A percentile compares a stretch with the other conserved stretches of the same genome.
Conservation (phyloP, 1,140 invertebrate species). For the Teleogryllus occipitalis region DNA sequence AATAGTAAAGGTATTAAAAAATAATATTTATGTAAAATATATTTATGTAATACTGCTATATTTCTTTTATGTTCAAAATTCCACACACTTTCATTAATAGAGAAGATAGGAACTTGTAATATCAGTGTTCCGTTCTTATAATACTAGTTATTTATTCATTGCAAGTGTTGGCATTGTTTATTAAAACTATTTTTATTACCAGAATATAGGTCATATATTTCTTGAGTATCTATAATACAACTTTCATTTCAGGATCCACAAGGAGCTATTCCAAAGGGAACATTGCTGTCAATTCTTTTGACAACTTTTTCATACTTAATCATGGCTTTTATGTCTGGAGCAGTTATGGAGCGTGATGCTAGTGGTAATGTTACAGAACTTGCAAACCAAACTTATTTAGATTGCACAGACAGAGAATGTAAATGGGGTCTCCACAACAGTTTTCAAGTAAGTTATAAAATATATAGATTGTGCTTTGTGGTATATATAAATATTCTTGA, state of each 20-base stretch:
- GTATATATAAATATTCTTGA: background rate
- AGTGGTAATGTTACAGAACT: conserved; percentile 54
- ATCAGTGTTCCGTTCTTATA: no score
- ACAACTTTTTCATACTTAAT: conserved; percentile 76
- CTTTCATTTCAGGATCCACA: conserved; percentile 69
- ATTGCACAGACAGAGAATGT: conserved; percentile 45
- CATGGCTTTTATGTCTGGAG: conserved; percentile 71
- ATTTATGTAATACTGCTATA: no score
- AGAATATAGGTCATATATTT: no score
- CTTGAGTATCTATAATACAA: conserved; percentile 15
- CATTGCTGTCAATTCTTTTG: conserved; percentile 74
- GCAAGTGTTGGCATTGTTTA: no score
- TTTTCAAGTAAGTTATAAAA: conserved; percentile 52
- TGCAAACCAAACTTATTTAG: conserved; percentile 38
- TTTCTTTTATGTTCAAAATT: no score
- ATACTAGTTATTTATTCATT: no score
- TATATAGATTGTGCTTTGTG: background rate
- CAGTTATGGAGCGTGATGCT: conserved; percentile 64
- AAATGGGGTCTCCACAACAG: conserved; percentile 73
- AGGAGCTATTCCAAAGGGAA: conserved; percentile 83
- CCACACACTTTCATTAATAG: no score
- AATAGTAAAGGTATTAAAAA: no score
- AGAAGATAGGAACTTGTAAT: no score
- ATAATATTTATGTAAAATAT: no score
- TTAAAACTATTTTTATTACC: no score